Conservation (phyloP, 2,797 vertebrate genomes). For the Cephalopachus bancanus region DNA sequence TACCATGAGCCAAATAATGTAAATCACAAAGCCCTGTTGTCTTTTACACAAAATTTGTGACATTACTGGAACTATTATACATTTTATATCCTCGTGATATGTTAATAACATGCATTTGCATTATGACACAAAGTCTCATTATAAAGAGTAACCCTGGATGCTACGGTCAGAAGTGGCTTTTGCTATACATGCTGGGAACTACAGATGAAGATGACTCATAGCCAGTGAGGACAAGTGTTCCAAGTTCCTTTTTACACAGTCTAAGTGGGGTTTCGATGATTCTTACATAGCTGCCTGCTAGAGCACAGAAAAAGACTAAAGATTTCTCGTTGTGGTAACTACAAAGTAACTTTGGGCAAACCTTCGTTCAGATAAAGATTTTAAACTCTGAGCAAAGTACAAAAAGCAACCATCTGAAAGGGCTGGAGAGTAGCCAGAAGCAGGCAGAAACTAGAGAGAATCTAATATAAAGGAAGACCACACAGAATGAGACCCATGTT, state of each 20-base stretch:
- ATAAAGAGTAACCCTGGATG: not conserved
- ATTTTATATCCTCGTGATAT: not conserved
- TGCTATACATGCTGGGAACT: not conserved
- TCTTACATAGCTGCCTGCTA: not conserved
- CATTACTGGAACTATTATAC: not conserved
- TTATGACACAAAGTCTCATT: not conserved
- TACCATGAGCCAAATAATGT: too few relatives aligned
- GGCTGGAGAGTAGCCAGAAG: not conserved
- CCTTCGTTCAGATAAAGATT: not conserved
- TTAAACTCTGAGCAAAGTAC: not conserved
- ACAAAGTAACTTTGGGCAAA: not conserved
- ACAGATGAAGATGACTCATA: not conserved
- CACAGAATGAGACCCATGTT: fast-evolving
- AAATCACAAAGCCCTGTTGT: too few relatives aligned
- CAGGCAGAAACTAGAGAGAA: not conserved
- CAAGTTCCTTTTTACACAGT: not conserved
- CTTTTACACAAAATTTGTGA: not conserved
- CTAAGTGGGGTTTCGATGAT: not conserved
- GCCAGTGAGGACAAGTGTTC: not conserved
- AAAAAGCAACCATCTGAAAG: not conserved
- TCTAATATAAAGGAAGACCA: not conserved
- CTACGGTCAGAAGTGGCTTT: not conserved
- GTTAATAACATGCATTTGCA: not conserved
- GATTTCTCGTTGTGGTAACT: not conserved
- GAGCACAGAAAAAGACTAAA: not conserved